Conservation (phyloP, 2,113 vertebrate genomes). For the Brienomyrus longianalis region DNA sequence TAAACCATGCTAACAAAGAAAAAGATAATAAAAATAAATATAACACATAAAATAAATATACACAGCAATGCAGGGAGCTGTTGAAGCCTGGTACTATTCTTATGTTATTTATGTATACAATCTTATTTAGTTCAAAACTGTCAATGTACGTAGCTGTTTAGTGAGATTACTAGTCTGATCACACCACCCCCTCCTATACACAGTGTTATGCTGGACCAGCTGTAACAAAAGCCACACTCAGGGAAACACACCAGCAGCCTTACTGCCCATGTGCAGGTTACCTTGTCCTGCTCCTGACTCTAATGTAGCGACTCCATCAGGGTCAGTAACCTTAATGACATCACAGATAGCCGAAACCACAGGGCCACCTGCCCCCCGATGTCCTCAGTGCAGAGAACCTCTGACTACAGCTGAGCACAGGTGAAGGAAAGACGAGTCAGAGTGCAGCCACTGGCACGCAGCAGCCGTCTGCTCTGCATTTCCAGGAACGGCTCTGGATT, state of each 20-base stretch:
- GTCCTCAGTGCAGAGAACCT: background rate
- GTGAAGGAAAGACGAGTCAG: background rate
- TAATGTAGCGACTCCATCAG: background rate
- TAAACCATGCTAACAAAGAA: background rate
- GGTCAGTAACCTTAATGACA: background rate
- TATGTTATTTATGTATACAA: background rate
- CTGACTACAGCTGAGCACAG: too few species aligned
- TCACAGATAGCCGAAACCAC: background rate
- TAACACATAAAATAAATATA: background rate
- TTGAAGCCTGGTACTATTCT: background rate
- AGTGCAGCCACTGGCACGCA: background rate
- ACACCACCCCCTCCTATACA: background rate
- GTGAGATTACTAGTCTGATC: background rate
- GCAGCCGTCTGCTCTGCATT: background rate
- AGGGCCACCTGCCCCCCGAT: background rate
- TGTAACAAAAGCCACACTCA: background rate
- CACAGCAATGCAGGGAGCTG: background rate
- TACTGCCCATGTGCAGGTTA: background rate
- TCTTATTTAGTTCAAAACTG: background rate
- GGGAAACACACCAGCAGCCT: too few species aligned
- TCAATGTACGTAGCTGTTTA: background rate
- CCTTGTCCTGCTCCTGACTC: background rate
- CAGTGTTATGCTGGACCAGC: background rate
- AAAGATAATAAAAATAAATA: background rate
- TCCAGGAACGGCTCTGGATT: background rate